Evolutionary conservation across 1,140 invertebrate species (phyloP), one percentile per base, ranked within the genome.

Genomic region (Coelopa frigida): DNA sequence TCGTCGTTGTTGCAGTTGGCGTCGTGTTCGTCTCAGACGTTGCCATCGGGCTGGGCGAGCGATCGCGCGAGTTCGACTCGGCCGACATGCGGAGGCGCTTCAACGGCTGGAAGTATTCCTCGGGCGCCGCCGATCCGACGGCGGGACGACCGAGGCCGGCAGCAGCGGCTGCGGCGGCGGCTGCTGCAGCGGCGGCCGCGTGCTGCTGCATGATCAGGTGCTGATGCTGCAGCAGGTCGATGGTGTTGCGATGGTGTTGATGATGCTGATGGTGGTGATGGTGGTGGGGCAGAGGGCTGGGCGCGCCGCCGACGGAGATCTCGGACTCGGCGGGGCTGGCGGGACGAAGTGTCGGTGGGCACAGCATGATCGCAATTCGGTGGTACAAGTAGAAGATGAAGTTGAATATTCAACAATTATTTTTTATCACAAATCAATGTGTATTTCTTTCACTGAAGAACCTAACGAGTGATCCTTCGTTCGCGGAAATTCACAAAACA

Each of bases 81-180:
- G 54, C 56, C 48, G 76, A 77, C 87, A 91, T 91, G 70, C 89
- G 88, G 48, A 92, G 71, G 53, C 82, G 78, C 67, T 92, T 92
- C 51, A 92, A 59, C 0, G 88, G 87, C 54, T 85, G 85, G 71
- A 91, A 91, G 60, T 91, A 92, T 53, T 90, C 87, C 55, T 89
- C 85, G 40, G 62, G 56, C 51, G 62, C 39, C 7, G 78, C 74
- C 20, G 68, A 59, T 57, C 75, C 72, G 55, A 72, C 72, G 51
- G 58, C 49, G 4, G 21, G 15, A 21, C 22, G 27, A 22, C 27
- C 14, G 32, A 36, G 49, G 14, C 59, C 51, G 5, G 51, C 50
- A 2, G 60, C 46, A 29, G 54, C 52, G 22, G 53, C 56, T 7
- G 50, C 55, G 23, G 53, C 59, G 22, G 51, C 54, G 15, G 51